Evolutionary conservation across 1,140 invertebrate genomes (phyloP).

Genomic region (Drosophila sp.): DNA sequence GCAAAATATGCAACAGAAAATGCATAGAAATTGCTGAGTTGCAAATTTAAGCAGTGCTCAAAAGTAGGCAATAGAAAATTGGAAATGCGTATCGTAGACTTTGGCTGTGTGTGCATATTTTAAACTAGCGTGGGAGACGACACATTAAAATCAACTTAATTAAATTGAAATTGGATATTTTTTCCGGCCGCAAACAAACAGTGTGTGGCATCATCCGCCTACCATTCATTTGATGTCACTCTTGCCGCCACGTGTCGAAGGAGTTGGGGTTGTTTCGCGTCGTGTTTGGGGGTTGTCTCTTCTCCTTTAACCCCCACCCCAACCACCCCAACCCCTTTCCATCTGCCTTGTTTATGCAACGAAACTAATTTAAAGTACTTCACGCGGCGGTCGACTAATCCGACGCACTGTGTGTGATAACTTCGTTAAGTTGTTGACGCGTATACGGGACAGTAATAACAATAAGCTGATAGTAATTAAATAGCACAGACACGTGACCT

Average conservation of each 20-base stretch:
- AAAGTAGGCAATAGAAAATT: not conserved
- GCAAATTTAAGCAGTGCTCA: not conserved
- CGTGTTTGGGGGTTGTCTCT: slow-evolving; percentile 15
- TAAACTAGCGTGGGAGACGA: slow-evolving; percentile 29
- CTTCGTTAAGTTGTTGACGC: slow-evolving; percentile 76
- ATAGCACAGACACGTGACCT: slow-evolving; percentile 65
- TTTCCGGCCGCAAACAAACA: slow-evolving; percentile 43
- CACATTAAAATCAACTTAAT: slow-evolving; percentile 67
- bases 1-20: slow-evolving; percentile 24
- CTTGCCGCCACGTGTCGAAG: slow-evolving; percentile 28
- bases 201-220: slow-evolving; percentile 8
- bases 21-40: not conserved
- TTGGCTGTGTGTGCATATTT: not conserved
- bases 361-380: slow-evolving; percentile 81
- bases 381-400: slow-evolving; percentile 74
- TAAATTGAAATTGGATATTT: slow-evolving; percentile 77
- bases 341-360: slow-evolving; percentile 71
- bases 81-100: not conserved
- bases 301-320: slow-evolving; percentile 4
- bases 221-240: slow-evolving; percentile 38
- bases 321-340: not conserved
- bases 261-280: not conserved
- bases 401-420: slow-evolving; percentile 67
- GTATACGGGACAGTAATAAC: slow-evolving; percentile 52
- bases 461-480: slow-evolving; percentile 79